Conservation (phyloP, 1,140 invertebrate genomes). For the Pogonomyrmex californicus region DNA sequence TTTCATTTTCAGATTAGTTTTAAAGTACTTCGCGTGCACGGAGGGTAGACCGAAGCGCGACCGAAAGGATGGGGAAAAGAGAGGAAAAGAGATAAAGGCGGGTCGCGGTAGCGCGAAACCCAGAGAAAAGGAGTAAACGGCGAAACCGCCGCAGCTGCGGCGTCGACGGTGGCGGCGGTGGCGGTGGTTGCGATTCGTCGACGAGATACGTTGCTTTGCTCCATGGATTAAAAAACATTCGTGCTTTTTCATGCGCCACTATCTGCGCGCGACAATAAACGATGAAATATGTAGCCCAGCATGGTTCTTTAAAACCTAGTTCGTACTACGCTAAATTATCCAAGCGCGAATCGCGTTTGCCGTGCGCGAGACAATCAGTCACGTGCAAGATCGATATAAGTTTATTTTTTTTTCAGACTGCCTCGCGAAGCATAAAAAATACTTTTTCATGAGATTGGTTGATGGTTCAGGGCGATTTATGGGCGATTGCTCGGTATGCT, state of each 20-base stretch:
- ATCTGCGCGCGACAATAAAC: conserved; percentile 34
- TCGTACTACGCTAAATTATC: conserved; percentile 50
- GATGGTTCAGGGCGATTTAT: conserved; percentile 38
- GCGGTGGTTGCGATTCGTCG: conserved; percentile 10
- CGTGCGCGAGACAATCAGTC: conserved; percentile 23
- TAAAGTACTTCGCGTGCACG: conserved; percentile 43
- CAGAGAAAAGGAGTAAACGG: conserved; percentile 33
- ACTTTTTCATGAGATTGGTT: conserved; percentile 16
- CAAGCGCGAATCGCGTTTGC: conserved; percentile 30
- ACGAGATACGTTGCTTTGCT: conserved; percentile 39
- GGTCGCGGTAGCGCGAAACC: neutral
- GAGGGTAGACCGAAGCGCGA: neutral
- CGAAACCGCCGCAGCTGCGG: conserved; percentile 13
- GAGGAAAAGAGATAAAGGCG: conserved; percentile 28
- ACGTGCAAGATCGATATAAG: conserved; percentile 39
- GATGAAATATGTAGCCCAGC: conserved; percentile 52
- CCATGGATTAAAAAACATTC: conserved; percentile 53
- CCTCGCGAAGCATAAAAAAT: neutral
- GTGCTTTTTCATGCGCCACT: conserved; percentile 49
- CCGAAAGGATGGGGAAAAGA: neutral
- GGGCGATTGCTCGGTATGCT: neutral
- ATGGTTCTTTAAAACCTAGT: conserved; percentile 50
- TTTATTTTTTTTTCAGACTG: neutral
- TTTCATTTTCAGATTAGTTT: conserved; percentile 60
- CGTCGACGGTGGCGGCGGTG: neutral